These are phyloP conservation scores for Spinibarbus caldwelli DNA, from an alignment of 2,797 vertebrate species.

Conservation along the genomic window DNA sequence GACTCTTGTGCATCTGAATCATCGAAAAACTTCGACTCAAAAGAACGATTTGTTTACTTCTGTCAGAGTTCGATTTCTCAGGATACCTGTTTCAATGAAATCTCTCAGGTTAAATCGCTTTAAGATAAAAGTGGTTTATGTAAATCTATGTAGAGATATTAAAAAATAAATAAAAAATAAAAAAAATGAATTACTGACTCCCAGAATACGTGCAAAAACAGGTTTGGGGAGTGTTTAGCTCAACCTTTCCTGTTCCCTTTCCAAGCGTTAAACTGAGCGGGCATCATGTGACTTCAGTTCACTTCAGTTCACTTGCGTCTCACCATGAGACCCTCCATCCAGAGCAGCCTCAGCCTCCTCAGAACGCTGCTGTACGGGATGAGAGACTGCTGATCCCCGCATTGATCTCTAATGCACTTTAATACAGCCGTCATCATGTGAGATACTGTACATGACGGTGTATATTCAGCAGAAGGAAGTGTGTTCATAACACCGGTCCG, in stretches of 20 bases:
- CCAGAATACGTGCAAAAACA: background rate
- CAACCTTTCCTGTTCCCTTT: background rate
- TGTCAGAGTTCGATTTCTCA: background rate
- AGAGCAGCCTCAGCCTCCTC: background rate
- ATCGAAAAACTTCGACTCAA: background rate
- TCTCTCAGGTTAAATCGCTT: background rate
- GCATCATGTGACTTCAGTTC: conserved; percentile 6
- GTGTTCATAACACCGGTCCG: background rate
- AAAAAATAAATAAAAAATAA: background rate
- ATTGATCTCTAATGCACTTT: background rate
- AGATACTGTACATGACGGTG: background rate
- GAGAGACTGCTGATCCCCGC: background rate
- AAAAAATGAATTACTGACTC: background rate
- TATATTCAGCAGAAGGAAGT: conserved; percentile 21
- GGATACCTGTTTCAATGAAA: background rate
- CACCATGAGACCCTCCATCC: background rate
- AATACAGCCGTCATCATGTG: background rate
- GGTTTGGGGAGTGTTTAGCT: background rate
- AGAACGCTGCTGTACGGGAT: background rate
- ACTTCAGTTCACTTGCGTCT: conserved; percentile 1
- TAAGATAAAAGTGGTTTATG: too few relatives aligned
- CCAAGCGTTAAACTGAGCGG: background rate
- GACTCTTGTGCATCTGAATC: background rate
- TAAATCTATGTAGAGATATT: background rate
- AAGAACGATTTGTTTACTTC: background rate